Evolutionary conservation across 2,113 vertebrate species (phyloP).

Genomic region (Notiomystis cincta): DNA sequence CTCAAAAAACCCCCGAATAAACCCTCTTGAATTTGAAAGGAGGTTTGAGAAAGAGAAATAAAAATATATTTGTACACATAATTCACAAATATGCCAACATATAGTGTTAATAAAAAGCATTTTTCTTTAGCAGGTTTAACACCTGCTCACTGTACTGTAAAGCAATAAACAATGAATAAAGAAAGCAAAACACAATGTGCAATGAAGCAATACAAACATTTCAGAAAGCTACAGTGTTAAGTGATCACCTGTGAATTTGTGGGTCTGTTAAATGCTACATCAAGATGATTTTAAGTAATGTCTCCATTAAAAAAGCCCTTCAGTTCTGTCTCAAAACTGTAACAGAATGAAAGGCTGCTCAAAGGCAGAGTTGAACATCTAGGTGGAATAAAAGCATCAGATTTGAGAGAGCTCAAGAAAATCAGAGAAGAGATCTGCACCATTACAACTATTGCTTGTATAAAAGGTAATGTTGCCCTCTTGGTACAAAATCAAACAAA

Average conservation of each 20-base stretch:
- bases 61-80: not conserved
- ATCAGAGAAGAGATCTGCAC: not conserved
- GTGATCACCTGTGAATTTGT: conserved; percentile 52
- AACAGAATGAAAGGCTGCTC: conserved; percentile 17
- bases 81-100: not conserved
- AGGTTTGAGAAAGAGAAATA: not conserved
- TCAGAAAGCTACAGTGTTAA: conserved; percentile 46
- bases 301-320: conserved; percentile 31
- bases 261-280: conserved; percentile 37
- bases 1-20: not conserved
- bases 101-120: not conserved
- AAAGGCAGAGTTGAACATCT: not conserved
- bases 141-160: conserved; percentile 44
- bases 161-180: conserved; percentile 60
- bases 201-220: conserved; percentile 48
- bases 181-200: conserved; percentile 50
- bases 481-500: not conserved
- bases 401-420: not conserved
- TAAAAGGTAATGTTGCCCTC: not conserved
- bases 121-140: conserved; percentile 54
- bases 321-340: conserved; percentile 10
- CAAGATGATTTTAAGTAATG: conserved; percentile 25
- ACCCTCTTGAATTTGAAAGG: conserved; percentile 30
- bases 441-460: not conserved
- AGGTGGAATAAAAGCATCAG: conserved; percentile 1